Base-by-base conservation (phyloP, 1,140 invertebrate genomes). In the Goniozus legneri region DNA sequence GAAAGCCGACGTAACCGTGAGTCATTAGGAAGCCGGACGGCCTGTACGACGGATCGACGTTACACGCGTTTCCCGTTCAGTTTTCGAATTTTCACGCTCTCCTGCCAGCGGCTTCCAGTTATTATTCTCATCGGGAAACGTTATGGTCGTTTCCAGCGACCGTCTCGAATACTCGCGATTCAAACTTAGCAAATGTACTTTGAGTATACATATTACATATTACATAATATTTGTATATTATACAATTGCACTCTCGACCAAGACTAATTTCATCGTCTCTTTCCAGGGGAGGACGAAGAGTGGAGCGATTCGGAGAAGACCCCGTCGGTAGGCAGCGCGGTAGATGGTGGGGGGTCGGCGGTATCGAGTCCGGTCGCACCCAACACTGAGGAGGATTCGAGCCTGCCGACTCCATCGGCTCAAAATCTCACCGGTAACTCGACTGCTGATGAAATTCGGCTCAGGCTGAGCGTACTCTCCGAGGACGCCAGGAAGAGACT, bases 291-390 rank as follows among this genome's bases (percentile, higher is more conserved):
- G 62, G 73, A 76, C 73, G 74, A 76, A 51, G 74, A 76, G 56
- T 76, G 74, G 74, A 76, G 74, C 52, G 73, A 76, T 42, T 75
- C 74, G 44, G 74, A 76, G 39, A 75, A 73, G 44, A 72, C 74
- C 38, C 74, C 74, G 32, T 75, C 74, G 60, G 71, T 76, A 46
- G 73, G 70, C 64, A 76, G 74, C 45, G 74, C 70, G 19, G 44
- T 73, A 8, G 72, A 75, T 19, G 72, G 73, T 15, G 65, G 69
- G 27, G 73, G 74, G 38, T 75, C 74, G 6, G 62, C 62, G 14
- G 68, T 74, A 0, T 73, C 73, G 4, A 76, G 74, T 51, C 74
- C 74, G 12, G 52, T 64, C 10, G 65, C 67, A 15, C 37, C 58
- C 2, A 44, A 50, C 8, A 58, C 56, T 13, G 74, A 75, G 12